These are phyloP conservation scores for Upupa epops DNA, from an alignment of 2,113 vertebrate species.

Conservation along the genomic window DNA sequence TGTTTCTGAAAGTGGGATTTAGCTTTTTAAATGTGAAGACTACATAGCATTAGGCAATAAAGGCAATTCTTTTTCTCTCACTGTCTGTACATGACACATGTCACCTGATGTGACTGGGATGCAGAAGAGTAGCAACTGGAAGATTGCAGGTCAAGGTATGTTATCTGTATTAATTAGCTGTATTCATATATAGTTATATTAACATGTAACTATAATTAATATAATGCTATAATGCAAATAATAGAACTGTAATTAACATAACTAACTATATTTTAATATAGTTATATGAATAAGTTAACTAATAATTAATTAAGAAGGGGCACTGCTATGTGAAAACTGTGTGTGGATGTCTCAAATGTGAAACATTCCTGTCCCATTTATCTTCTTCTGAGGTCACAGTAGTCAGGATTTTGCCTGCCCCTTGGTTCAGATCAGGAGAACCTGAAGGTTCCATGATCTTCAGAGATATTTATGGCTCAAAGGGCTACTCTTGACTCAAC, in stretches of 20 bases:
- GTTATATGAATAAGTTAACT: no score
- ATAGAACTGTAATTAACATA: no score
- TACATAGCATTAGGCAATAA: not conserved
- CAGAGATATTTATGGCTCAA: rapidly evolving
- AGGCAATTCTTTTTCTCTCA: no score
- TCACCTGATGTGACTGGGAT: no score
- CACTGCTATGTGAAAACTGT: rapidly evolving
- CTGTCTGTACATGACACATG: no score
- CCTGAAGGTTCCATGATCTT: not conserved
- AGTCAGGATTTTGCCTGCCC: not conserved
- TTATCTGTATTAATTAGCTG: no score
- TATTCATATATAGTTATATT: no score
- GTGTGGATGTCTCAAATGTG: rapidly evolving
- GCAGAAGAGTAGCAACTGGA: not conserved
- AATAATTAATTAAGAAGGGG: no score
- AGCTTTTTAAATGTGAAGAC: not conserved
- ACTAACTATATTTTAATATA: no score
- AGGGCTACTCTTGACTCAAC: rapidly evolving
- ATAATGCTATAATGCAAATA: no score
- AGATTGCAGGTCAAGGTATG: not conserved
- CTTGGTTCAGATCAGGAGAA: not conserved
- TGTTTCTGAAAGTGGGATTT: not conserved
- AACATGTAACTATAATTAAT: no score
- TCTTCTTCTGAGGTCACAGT: not conserved
- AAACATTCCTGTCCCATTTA: not conserved